These are phyloP conservation scores for Monopis laevigella DNA, from an alignment of 2,888 invertebrate genomes.

Conservation along the genomic window DNA sequence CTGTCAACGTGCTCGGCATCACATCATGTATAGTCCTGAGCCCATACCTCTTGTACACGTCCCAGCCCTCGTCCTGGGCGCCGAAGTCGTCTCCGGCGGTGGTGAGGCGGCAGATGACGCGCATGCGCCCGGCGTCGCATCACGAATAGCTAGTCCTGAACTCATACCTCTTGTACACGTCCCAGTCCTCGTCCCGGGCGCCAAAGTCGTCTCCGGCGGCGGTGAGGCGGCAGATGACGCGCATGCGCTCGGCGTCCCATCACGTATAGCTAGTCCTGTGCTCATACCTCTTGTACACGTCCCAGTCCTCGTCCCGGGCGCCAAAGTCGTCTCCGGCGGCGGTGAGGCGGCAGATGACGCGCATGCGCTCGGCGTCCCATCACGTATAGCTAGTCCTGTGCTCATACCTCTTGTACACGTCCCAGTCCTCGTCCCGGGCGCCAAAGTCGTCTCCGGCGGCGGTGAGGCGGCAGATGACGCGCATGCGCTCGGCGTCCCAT, in stretches of 20 bases:
- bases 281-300: slow-evolving; percentile 93
- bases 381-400: no score
- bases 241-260: slow-evolving; percentile 94
- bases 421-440: slow-evolving; percentile 94
- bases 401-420: slow-evolving; percentile 93
- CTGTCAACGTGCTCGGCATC: no score
- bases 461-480: slow-evolving; percentile 91
- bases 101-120: slow-evolving; percentile 91
- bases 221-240: slow-evolving; percentile 91
- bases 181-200: slow-evolving; percentile 94
- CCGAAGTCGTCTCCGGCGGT: slow-evolving; percentile 86
- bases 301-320: slow-evolving; percentile 94
- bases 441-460: slow-evolving; percentile 86
- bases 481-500: slow-evolving; percentile 94
- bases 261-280: no score
- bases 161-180: slow-evolving; percentile 93
- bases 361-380: slow-evolving; percentile 94
- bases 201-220: slow-evolving; percentile 86
- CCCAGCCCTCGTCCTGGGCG: slow-evolving; percentile 94
- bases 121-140: slow-evolving; percentile 92
- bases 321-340: slow-evolving; percentile 86
- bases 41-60: slow-evolving; percentile 93
- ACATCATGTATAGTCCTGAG: no score
- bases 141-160: no score
- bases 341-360: slow-evolving; percentile 91